Conservation (phyloP, 2,888 invertebrate genomes). For the Amphipoea lucens region DNA sequence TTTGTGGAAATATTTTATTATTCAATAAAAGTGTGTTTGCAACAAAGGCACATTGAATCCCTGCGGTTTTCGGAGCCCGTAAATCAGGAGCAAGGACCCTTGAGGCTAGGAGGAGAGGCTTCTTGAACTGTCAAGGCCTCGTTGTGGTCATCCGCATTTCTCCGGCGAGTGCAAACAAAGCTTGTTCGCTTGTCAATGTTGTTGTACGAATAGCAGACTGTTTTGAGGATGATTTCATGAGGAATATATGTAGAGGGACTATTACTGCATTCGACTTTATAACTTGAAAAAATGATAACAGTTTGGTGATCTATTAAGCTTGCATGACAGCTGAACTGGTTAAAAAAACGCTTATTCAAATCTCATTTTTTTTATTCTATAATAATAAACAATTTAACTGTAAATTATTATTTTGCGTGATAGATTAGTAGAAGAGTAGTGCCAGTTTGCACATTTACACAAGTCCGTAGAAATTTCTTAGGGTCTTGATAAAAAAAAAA, state of each 20-base stretch:
- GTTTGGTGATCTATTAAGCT: not conserved
- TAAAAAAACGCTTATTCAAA: not conserved
- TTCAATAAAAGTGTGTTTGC: constrained; percentile 87
- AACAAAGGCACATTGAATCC: constrained; percentile 89
- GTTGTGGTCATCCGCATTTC: constrained; percentile 83
- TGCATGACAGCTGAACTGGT: not conserved
- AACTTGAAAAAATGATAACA: not conserved
- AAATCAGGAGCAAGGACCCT: constrained; percentile 89
- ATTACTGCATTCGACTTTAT: not conserved
- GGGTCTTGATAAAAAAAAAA: not conserved
- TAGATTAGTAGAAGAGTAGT: not conserved
- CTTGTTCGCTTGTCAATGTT: constrained; percentile 65
- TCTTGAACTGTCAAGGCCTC: constrained; percentile 88
- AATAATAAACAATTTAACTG: not conserved
- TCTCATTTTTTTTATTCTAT: no score
- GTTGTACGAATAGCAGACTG: constrained; percentile 23
- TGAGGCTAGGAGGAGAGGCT: constrained; percentile 78
- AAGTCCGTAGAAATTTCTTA: not conserved
- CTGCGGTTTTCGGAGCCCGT: constrained; percentile 87
- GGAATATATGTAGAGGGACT: not conserved
- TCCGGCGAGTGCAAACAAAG: constrained; percentile 78
- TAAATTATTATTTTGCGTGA: not conserved
- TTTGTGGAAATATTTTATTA: constrained; percentile 89
- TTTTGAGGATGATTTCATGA: constrained; percentile 21
- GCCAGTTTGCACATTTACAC: not conserved